Percentiles rank a stretch among this genome's conserved stretches.
phyloP scores from a whole-genome alignment of 2,888 invertebrate species.

The Aleiodes testaceus region DNA sequence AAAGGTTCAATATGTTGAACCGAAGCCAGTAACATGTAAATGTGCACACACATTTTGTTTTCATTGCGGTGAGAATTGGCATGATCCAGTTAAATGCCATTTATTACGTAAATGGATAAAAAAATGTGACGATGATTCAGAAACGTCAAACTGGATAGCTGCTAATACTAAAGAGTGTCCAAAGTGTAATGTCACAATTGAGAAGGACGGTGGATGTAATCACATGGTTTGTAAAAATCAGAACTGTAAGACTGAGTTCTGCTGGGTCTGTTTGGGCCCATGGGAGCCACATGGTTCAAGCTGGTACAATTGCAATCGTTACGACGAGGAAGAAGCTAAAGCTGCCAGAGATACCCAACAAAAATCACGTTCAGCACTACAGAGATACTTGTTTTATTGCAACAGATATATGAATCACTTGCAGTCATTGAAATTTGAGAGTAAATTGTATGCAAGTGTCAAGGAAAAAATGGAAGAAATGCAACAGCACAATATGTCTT shows the following conservation, averaged over 20 bases:
- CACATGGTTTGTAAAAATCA: conserved; percentile 99
- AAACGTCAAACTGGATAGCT: conserved; percentile 99
- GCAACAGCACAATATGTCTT: conserved; percentile 99
- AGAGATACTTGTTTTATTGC: conserved; percentile 98
- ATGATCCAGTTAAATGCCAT: conserved; percentile 97
- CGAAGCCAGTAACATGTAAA: conserved; percentile 92
- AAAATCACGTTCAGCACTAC: conserved; percentile 92
- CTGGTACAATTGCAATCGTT: conserved; percentile 98
- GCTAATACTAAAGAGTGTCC: conserved; percentile 99
- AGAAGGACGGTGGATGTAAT: conserved; percentile 98
- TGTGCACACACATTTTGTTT: conserved; percentile 97
- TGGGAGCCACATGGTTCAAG: conserved; percentile 99
- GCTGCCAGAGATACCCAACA: conserved; percentile 97
- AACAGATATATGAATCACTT: conserved; percentile 99
- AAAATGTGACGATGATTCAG: conserved; percentile 99
- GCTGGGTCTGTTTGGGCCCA: conserved; percentile 99
- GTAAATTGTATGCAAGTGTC: conserved; percentile 95
- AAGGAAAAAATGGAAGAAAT: conserved; percentile 99
- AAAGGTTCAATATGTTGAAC: conserved; percentile 92
- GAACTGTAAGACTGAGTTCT: conserved; percentile 98
- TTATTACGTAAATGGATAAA: conserved; percentile 97
- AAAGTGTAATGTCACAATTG: conserved; percentile 96
- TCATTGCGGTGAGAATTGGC: conserved; percentile 97
- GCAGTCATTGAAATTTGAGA: conserved; percentile 98
- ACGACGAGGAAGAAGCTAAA: conserved; percentile 97